Evolutionary conservation across 2,113 vertebrate genomes (phyloP), one percentile per base, ranked within the genome.

Genomic region (Nibea coibor): DNA sequence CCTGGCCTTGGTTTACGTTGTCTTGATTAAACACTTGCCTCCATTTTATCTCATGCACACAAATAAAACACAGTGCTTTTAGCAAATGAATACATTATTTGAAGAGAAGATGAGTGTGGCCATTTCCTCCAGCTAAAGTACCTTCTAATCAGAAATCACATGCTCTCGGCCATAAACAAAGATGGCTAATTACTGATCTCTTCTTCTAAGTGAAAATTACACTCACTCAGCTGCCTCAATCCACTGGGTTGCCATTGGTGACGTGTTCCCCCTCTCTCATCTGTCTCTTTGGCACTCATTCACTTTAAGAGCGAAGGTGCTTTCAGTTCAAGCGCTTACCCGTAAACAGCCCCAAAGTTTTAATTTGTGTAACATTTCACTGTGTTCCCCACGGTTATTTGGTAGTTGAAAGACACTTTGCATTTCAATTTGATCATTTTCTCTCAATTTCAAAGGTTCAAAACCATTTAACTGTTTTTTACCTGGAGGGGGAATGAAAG

Each of bases 231-330:
- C 53, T 4, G 20, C 45, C 51, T 67, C 63, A 28, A 35, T 68
- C 24, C 50, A n/a, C 59, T 16, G 20, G 58, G 87, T 91, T 92
- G 88, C 89, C 72, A 87, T 72, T 91, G 76, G 86, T 84, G 89
- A 93, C 56, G 7, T 16, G 3, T 43, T 50, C 48, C 57, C 39
- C 22, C 45, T n/a, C 69, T 20, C 61, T 73, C 35, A 10, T 56
- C 15, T 19, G 3, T 54, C 28, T 11, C 4, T 58, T 64, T 24
- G 20, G 48, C 57, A 17, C 61, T 22, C 70, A 77, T 42, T 51
- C 70, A 24, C 22, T 66, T 48, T 10, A 58, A 79, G 24, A 69
- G 20, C 31, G 1, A 42, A 68, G 61, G 24, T 57, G 31, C 70
- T 73, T 80, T 72, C 48, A 78, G 59, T 45, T 54, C 16, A 43